Percentiles rank a stretch among this genome's conserved stretches.
phyloP scores from a whole-genome alignment of 2,888 invertebrate species.

The Tiliacea citrago region DNA sequence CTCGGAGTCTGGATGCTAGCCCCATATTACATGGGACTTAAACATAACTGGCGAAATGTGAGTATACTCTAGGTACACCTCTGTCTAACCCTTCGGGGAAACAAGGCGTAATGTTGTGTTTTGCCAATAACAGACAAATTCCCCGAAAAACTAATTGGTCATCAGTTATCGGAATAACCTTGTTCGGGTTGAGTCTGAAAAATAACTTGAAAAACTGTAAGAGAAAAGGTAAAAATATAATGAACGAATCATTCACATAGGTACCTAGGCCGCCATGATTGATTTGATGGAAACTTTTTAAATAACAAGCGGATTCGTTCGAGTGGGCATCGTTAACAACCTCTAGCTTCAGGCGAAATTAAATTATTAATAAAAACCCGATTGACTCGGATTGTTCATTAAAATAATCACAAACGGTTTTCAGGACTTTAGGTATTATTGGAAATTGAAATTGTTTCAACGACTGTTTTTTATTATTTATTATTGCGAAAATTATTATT shows the following conservation, averaged over 20 bases:
- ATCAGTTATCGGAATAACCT: neutral
- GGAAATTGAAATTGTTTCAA: constrained; percentile 12
- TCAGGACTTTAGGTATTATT: constrained; percentile 3
- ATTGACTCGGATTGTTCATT: constrained; percentile 42
- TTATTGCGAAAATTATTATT: too few relatives aligned
- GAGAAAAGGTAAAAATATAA: constrained; percentile 21
- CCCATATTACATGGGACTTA: too few relatives aligned
- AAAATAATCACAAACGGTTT: constrained; percentile 41
- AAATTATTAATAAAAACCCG: constrained; percentile 52
- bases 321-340: constrained; percentile 54
- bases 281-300: constrained; percentile 51
- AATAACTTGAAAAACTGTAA: neutral
- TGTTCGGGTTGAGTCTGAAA: neutral
- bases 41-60: too few relatives aligned
- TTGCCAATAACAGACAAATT: neutral
- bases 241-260: constrained; percentile 37
- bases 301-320: constrained; percentile 53
- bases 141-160: neutral
- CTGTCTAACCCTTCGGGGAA: too few relatives aligned
- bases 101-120: too few relatives aligned
- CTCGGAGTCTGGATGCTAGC: too few relatives aligned
- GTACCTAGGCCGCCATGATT: neutral
- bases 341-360: constrained; percentile 52
- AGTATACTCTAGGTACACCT: too few relatives aligned
- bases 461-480: neutral